phyloP scores from a whole-genome alignment of 2,113 vertebrate species.

The Corythornis cristatus region DNA sequence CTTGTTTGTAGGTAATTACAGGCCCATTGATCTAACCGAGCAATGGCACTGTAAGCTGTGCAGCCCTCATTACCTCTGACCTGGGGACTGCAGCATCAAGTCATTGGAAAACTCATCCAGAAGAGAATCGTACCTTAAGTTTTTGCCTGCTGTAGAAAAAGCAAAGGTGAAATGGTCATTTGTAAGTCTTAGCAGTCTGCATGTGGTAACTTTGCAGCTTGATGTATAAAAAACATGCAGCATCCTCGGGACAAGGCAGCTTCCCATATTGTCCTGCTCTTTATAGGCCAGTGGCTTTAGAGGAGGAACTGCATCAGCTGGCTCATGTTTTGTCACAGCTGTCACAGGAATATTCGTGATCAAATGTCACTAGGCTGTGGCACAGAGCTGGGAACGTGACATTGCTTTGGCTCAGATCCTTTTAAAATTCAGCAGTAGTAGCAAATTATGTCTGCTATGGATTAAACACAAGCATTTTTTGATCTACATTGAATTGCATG shows the following conservation, averaged over 20 bases:
- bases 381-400: slow-evolving; percentile 65
- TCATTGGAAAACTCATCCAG: slow-evolving; percentile 55
- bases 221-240: neutral
- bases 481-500: slow-evolving; percentile 65
- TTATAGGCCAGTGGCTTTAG: slow-evolving; percentile 24
- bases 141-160: slow-evolving; percentile 50
- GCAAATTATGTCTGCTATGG: slow-evolving; percentile 73
- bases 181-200: slow-evolving; percentile 1
- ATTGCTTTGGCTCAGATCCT: slow-evolving; percentile 71
- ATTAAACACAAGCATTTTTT: slow-evolving; percentile 75
- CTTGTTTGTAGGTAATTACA: slow-evolving; percentile 82
- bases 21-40: slow-evolving; percentile 75
- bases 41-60: slow-evolving; percentile 41
- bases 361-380: slow-evolving; percentile 76
- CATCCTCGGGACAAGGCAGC: neutral
- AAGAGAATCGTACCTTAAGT: slow-evolving; percentile 33
- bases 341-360: slow-evolving; percentile 73
- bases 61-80: slow-evolving; percentile 73
- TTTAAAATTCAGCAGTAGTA: slow-evolving; percentile 77
- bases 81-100: slow-evolving; percentile 44
- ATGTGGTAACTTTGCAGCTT: neutral
- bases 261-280: slow-evolving; percentile 38
- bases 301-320: slow-evolving; percentile 63
- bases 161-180: slow-evolving; percentile 37
- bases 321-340: slow-evolving; percentile 68